Conservation (phyloP, 2,797 vertebrate genomes). For the Oreochromis grahami region DNA sequence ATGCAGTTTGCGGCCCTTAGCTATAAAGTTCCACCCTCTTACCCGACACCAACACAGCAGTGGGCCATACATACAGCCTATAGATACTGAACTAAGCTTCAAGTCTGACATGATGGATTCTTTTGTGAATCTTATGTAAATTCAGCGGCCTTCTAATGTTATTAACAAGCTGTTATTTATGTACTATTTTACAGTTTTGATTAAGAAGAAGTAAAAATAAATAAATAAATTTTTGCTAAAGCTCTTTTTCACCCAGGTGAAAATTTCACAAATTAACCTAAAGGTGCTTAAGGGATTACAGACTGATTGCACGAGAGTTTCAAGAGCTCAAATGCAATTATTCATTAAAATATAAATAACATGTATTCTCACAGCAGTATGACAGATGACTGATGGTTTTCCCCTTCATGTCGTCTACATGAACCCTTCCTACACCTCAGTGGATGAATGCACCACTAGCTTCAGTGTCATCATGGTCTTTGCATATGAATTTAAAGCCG, state of each 20-base stretch:
- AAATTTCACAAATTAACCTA: background rate
- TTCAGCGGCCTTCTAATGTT: background rate
- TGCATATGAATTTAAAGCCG: background rate
- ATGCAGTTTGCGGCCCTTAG: background rate
- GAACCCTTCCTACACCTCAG: background rate
- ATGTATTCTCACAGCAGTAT: background rate
- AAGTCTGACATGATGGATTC: background rate
- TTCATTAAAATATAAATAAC: background rate
- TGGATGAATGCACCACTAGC: background rate
- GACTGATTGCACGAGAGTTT: background rate
- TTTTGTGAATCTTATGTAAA: background rate
- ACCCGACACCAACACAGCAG: background rate
- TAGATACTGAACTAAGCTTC: background rate
- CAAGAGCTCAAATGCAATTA: background rate
- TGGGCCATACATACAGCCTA: background rate
- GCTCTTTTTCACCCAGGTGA: background rate
- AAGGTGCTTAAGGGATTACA: background rate
- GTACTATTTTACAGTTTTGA: background rate
- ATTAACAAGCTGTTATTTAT: background rate
- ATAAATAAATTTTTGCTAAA: rapidly evolving
- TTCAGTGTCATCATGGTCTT: background rate
- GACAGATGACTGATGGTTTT: background rate
- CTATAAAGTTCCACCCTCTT: background rate
- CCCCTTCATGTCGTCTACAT: background rate
- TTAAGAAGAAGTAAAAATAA: background rate